Conservation (phyloP, 2,113 vertebrate genomes). For the Cavia aperea region DNA sequence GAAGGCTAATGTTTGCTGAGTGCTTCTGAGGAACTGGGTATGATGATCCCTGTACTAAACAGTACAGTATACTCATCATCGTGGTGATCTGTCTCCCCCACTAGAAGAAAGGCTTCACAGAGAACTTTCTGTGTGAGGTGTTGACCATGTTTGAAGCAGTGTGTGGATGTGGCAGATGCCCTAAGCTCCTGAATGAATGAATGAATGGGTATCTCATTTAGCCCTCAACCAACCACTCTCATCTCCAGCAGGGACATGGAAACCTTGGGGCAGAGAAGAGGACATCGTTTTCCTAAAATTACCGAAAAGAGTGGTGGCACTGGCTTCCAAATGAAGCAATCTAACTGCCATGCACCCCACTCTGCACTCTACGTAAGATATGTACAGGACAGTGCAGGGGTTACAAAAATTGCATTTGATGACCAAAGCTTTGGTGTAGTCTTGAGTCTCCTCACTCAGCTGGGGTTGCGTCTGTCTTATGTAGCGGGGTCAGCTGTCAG, state of each 20-base stretch:
- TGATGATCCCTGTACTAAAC: too few relatives aligned
- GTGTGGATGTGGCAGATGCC: background rate
- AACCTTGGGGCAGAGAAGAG: too few relatives aligned
- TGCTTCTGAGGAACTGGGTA: background rate
- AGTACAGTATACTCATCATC: background rate
- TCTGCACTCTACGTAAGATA: background rate
- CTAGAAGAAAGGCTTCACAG: background rate
- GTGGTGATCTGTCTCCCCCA: background rate
- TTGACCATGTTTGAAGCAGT: background rate
- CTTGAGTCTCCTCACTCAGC: background rate
- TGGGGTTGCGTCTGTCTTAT: background rate
- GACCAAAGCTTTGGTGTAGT: background rate
- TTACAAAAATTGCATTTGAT: too few relatives aligned
- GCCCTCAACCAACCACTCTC: background rate
- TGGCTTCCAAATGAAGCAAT: background rate
- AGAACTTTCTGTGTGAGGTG: background rate
- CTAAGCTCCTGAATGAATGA: background rate
- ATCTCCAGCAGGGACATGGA: background rate
- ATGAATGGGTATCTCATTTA: too few relatives aligned
- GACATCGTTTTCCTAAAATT: background rate
- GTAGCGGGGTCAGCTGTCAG: accelerated
- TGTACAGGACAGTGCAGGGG: too few relatives aligned
- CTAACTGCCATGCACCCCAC: background rate
- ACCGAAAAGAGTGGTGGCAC: too few relatives aligned
- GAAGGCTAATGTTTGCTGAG: background rate